phyloP scores from a whole-genome alignment of 2,888 invertebrate genomes.

The Alloplasta piceator region DNA sequence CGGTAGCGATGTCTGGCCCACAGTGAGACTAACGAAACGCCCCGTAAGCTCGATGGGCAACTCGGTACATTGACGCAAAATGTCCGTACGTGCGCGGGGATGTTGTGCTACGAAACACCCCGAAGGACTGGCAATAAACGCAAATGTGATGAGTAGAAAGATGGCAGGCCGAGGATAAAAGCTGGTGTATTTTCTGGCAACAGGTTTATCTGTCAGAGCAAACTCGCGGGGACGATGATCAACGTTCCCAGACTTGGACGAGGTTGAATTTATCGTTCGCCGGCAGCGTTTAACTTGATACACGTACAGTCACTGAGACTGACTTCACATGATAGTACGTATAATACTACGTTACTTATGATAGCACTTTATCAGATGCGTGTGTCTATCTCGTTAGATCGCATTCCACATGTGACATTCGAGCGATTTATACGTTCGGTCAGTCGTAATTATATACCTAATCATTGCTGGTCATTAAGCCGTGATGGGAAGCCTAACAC shows the following conservation, averaged over 20 bases:
- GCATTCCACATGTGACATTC: not conserved
- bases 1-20: conserved; percentile 36
- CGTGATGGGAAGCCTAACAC: conserved; percentile 24
- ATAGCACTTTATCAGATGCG: not conserved
- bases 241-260: conserved; percentile 51
- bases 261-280: conserved; percentile 50
- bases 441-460: not conserved
- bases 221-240: conserved; percentile 61
- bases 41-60: not conserved
- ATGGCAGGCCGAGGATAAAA: conserved; percentile 11
- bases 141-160: too few relatives aligned
- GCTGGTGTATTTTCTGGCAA: conserved; percentile 56
- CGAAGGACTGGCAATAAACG: too few relatives aligned
- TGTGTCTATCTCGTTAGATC: conserved; percentile 3
- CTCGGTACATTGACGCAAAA: conserved; percentile 5
- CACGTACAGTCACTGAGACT: too few relatives aligned
- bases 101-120: too few relatives aligned
- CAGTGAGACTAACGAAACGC: conserved; percentile 8
- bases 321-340: not conserved
- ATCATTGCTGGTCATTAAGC: conserved; percentile 55
- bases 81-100: too few relatives aligned
- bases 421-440: not conserved
- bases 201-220: conserved; percentile 66
- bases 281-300: conserved; percentile 4
- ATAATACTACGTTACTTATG: conserved; percentile 3